A percentile compares a stretch with the other conserved stretches of the same genome.
Conservation (phyloP, 2,888 invertebrate genomes). For the Himalopsyche japonica region DNA sequence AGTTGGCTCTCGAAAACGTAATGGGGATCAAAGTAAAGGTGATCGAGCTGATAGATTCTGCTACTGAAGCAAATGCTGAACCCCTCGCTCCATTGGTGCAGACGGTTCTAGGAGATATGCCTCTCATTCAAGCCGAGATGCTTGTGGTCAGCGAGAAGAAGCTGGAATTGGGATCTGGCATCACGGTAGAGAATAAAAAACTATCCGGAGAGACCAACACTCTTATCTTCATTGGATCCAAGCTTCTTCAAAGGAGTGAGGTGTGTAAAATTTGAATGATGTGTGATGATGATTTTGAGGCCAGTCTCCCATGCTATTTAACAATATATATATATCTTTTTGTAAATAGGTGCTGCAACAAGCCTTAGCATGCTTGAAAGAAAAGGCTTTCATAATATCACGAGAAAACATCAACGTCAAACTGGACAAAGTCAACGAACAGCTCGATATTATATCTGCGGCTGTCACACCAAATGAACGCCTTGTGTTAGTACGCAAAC, state of each 20-base stretch:
- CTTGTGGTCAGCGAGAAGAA: conserved; percentile 56
- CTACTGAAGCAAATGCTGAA: conserved; percentile 55
- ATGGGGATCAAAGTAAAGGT: conserved; percentile 64
- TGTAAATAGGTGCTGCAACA: conserved; percentile 51
- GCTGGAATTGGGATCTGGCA: conserved; percentile 53
- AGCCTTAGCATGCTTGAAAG: conserved; percentile 56
- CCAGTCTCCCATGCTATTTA: not conserved
- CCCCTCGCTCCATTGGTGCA: conserved; percentile 61
- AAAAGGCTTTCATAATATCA: conserved; percentile 65
- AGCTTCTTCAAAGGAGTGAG: conserved; percentile 56
- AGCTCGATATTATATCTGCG: conserved; percentile 56
- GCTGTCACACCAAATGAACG: conserved; percentile 58
- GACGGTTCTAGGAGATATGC: conserved; percentile 67
- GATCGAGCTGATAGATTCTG: conserved; percentile 59
- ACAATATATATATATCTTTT: not conserved
- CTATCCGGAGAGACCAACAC: conserved; percentile 59
- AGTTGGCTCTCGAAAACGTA: conserved; percentile 74
- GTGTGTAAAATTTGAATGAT: conserved; percentile 45
- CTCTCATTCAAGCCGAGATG: conserved; percentile 70
- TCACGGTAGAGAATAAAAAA: conserved; percentile 67
- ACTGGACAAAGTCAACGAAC: conserved; percentile 50
- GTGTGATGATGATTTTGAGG: not conserved
- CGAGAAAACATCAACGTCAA: conserved; percentile 61
- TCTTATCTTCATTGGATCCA: conserved; percentile 58
- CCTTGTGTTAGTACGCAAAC: conserved; percentile 59